Conservation (phyloP, 2,797 vertebrate genomes). For the Gymnocypris eckloni region DNA sequence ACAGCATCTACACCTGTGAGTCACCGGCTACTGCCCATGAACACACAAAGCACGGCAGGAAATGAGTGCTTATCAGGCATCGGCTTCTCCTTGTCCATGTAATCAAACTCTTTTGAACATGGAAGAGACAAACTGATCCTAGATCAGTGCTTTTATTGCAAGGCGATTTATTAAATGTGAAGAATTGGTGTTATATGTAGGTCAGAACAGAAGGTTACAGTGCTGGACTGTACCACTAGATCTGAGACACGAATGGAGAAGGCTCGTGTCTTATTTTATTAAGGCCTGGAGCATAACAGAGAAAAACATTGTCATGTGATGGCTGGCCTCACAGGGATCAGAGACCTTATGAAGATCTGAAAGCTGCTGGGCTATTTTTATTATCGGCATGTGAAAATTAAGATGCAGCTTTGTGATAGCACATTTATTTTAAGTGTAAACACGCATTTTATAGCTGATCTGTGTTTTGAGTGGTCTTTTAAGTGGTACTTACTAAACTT, state of each 20-base stretch:
- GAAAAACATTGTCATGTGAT: conserved; percentile 49
- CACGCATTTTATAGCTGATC: neutral
- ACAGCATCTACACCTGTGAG: conserved; percentile 13
- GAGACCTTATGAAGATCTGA: conserved; percentile 25
- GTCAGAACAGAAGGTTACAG: conserved; percentile 15
- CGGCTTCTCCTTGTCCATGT: conserved; percentile 25
- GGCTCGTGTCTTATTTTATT: conserved; percentile 51
- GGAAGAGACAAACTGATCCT: conserved; percentile 25
- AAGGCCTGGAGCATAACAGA: conserved; percentile 40
- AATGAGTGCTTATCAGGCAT: conserved; percentile 43
- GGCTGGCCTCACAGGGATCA: conserved; percentile 10
- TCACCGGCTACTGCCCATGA: conserved; percentile 24
- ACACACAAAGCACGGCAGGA: conserved; percentile 27
- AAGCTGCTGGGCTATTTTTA: conserved; percentile 29
- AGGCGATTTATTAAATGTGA: conserved; percentile 22
- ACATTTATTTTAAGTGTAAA: conserved; percentile 2
- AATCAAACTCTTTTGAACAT: conserved; percentile 36
- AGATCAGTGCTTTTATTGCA: conserved; percentile 37
- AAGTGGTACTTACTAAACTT: neutral
- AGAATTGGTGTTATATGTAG: neutral
- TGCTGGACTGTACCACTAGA: conserved; percentile 2
- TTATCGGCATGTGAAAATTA: conserved; percentile 9
- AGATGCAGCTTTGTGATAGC: neutral
- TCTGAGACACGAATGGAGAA: conserved; percentile 13
- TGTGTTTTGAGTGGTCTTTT: neutral